Evolutionary conservation across 92 coral and sea anemone genomes (phyloP).

Genomic region (Epizoanthus rinbou): DNA sequence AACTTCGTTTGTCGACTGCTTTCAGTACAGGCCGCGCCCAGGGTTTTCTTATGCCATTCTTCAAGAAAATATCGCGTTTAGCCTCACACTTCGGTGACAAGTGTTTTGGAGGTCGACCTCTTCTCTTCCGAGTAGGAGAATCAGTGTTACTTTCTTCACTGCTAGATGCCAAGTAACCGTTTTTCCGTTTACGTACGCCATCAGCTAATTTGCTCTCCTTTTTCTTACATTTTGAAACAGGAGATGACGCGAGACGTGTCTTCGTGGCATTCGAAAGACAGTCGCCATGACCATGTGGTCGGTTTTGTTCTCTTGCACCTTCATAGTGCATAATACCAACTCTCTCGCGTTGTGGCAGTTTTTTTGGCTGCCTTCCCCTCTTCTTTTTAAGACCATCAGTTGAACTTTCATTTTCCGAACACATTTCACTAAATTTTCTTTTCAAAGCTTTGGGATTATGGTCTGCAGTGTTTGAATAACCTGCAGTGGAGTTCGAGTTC

Average conservation of each 20-base stretch:
- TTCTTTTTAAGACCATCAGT: conserved; percentile 52
- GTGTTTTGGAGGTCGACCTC: conserved; percentile 86
- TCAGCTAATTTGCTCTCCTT: conserved; percentile 75
- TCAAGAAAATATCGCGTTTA: conserved; percentile 67
- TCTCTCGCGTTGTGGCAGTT: conserved; percentile 26
- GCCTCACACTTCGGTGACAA: conserved; percentile 61
- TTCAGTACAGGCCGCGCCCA: conserved; percentile 96
- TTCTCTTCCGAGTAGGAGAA: conserved; percentile 65
- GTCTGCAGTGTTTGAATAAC: conserved; percentile 27
- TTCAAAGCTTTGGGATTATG: conserved; percentile 34
- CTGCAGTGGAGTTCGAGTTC: conserved; percentile 42
- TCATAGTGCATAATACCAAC: conserved; percentile 4
- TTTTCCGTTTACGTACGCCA: conserved; percentile 73
- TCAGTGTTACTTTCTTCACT: conserved; percentile 77
- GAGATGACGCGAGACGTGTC: conserved; percentile 95
- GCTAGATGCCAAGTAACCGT: conserved; percentile 64
- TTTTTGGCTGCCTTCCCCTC: conserved; percentile 78
- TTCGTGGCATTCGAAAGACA: conserved; percentile 96
- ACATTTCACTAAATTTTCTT: conserved; percentile 58
- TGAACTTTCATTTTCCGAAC: conserved; percentile 58
- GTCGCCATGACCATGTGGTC: conserved; percentile 86
- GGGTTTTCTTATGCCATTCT: conserved; percentile 92
- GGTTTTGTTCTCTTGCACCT: conserved; percentile 41
- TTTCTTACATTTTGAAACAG: conserved; percentile 76
- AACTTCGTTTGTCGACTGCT: conserved; percentile 74